Base-by-base conservation (phyloP, 2,113 vertebrate genomes). In the Abramis brama region DNA sequence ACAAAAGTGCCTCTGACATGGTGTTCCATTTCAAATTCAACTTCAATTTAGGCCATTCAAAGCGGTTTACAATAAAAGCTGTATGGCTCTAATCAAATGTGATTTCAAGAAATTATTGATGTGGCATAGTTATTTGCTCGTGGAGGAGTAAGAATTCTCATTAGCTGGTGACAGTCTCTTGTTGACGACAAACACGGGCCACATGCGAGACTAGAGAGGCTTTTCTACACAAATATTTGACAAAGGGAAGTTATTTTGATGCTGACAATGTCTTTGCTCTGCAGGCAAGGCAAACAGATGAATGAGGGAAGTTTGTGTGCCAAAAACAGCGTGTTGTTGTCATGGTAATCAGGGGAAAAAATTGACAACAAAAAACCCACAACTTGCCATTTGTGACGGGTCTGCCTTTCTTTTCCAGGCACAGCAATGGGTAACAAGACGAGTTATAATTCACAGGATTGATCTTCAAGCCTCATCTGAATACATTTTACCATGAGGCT, bases 191-290 rank as follows among this genome's bases (percentile, higher is more conserved):
- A 86, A 82, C 47, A 27, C n/a, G 27, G 30, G 43, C 80, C 30
- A 25, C 62, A 86, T 39, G 73, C 70, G 15, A 64, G 75, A 79
- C 57, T 17, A 62, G 55, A 73, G 55, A 88, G 33, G 52, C 33
- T 79, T 85, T 68, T 50, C 57, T 25, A 57, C 27, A 85, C 75
- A 81, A 87, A 85, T 79, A 71, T 85, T 85, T 64, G 77, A 74
- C 82, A 78, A 43, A 83, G 47, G 25, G 6, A 66, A 87, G 62
- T 60, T 82, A 79, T 79, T 79, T 57, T 62, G 68, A 87, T 71
- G 64, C 64, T 47, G 75, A 78, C 23, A 55, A 79, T 27, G 25
- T 82, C 80, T 82, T 82, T 75, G 15, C 30, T 47, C 17, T 33
- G 64, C 25, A 87, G 27, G 52, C 52, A 52, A 52, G n/a, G n/a